Conservation (phyloP, 2,797 vertebrate genomes). For the Cyclopterus lumpus region DNA sequence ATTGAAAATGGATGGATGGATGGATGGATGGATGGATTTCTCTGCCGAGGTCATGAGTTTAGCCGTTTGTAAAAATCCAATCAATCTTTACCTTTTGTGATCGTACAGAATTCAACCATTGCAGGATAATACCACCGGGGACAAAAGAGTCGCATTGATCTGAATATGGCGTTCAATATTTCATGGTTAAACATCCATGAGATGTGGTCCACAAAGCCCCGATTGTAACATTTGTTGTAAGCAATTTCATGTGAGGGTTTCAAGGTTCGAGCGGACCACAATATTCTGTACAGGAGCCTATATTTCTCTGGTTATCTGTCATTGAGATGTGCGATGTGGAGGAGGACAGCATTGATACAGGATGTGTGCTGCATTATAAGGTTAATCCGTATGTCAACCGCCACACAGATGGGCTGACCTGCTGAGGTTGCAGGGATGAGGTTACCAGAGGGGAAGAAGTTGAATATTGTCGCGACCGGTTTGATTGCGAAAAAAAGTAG, state of each 20-base stretch:
- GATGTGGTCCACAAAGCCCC: neutral
- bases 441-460: neutral
- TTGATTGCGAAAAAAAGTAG: neutral
- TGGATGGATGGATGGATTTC: too few relatives aligned
- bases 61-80: conserved; percentile 42
- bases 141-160: conserved; percentile 40
- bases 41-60: conserved; percentile 20
- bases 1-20: too few relatives aligned
- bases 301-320: conserved; percentile 30
- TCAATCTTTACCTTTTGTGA: conserved; percentile 45
- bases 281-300: neutral
- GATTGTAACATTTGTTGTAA: neutral
- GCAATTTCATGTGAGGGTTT: neutral
- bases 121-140: conserved; percentile 12
- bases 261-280: conserved; percentile 6
- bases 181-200: conserved; percentile 18
- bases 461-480: conserved; percentile 28
- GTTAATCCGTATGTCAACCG: conserved; percentile 71
- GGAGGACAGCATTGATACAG: conserved; percentile 54
- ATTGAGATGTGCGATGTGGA: conserved; percentile 43
- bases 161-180: conserved; percentile 27
- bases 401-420: conserved; percentile 67
- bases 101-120: conserved; percentile 27
- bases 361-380: conserved; percentile 61
- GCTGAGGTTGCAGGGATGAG: conserved; percentile 44